phyloP scores from a whole-genome alignment of 1,140 invertebrate genomes.

The Ceratina japonica region DNA sequence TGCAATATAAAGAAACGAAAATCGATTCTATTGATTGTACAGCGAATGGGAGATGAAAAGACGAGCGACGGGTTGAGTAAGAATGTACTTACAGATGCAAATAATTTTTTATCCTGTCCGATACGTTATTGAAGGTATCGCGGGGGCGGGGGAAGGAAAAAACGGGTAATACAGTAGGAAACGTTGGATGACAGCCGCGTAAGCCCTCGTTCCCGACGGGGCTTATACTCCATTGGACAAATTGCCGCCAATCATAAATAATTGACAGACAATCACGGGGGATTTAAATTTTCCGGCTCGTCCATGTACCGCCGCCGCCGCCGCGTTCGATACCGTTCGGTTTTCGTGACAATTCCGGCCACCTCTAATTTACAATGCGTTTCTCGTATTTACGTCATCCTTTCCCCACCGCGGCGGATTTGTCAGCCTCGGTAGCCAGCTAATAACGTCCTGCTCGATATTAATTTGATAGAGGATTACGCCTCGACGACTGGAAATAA shows the following conservation, averaged over 20 bases:
- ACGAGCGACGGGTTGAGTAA: no score
- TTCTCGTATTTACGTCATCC: slow-evolving; percentile 27
- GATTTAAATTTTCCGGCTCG: slow-evolving; percentile 62
- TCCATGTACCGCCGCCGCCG: slow-evolving; percentile 44
- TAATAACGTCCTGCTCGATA: not conserved
- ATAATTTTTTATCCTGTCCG: slow-evolving; percentile 31
- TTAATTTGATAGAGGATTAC: not conserved
- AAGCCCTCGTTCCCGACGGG: slow-evolving; percentile 60
- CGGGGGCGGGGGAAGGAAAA: not conserved
- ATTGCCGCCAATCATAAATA: slow-evolving; percentile 76
- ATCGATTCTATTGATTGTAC: not conserved
- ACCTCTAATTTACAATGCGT: slow-evolving; percentile 52
- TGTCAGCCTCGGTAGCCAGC: not conserved
- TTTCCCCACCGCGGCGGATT: slow-evolving; percentile 6
- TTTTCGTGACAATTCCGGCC: slow-evolving; percentile 42
- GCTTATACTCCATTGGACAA: slow-evolving; percentile 69
- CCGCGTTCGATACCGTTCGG: slow-evolving; percentile 50
- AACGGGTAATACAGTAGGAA: slow-evolving; percentile 60
- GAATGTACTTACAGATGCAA: no score
- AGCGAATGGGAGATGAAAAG: no score
- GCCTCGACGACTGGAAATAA: not conserved
- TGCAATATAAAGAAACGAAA: no score
- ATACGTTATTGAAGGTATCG: slow-evolving; percentile 1
- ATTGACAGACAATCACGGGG: slow-evolving; percentile 72
- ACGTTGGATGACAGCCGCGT: slow-evolving; percentile 55